phyloP scores from a whole-genome alignment of 2,797 vertebrate genomes.

The Neosalanx taihuensis region DNA sequence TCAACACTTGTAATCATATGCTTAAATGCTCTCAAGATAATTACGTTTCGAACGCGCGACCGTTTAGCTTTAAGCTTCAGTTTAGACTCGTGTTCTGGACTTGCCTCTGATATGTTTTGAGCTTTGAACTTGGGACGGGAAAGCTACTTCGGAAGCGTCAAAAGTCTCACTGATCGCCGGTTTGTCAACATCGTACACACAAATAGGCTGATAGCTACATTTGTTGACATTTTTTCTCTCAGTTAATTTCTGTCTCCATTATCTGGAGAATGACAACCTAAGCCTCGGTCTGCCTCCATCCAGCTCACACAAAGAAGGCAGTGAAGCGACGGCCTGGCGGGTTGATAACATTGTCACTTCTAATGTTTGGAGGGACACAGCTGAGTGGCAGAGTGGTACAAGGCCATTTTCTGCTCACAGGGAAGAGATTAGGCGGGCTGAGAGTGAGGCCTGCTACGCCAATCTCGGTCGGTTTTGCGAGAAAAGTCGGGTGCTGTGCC shows the following conservation, averaged over 20 bases:
- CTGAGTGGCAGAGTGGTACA: constrained; percentile 33
- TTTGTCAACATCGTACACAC: background rate
- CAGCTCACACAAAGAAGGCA: constrained; percentile 25
- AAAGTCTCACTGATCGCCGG: constrained; percentile 20
- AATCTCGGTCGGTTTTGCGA: constrained; percentile 18
- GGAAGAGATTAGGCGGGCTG: constrained; percentile 31
- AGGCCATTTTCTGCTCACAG: constrained; percentile 33
- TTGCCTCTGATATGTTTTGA: background rate
- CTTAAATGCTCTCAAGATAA: background rate
- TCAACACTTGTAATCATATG: background rate
- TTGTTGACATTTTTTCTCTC: constrained; percentile 39
- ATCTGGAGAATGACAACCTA: constrained; percentile 41
- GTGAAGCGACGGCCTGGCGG: background rate
- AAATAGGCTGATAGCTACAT: constrained; percentile 23
- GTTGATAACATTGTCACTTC: constrained; percentile 47
- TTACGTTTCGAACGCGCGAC: background rate
- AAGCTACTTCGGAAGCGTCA: constrained; percentile 18
- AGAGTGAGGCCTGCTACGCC: constrained; percentile 25
- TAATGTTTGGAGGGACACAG: constrained; percentile 31
- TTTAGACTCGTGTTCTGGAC: background rate
- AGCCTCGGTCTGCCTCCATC: constrained; percentile 25
- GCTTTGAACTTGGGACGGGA: background rate
- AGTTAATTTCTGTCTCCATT: constrained; percentile 42
- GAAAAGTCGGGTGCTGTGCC: constrained; percentile 10
- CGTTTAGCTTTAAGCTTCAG: constrained; percentile 1